Evolutionary conservation across 2,888 invertebrate species (phyloP).

Genomic region (Drosophila rellima): DNA sequence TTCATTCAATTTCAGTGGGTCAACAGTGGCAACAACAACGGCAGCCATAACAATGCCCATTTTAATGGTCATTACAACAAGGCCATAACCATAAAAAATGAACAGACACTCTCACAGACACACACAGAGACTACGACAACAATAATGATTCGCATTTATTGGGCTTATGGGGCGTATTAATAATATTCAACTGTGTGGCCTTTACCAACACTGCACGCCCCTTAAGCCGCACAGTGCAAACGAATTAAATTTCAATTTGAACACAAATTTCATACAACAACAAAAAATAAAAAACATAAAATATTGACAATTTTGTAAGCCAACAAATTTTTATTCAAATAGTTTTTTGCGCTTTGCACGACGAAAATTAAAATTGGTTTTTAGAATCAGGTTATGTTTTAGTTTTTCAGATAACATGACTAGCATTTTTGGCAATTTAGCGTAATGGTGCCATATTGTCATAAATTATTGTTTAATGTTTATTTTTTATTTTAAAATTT

Average conservation of each 20-base stretch:
- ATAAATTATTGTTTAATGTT: slow-evolving; percentile 9
- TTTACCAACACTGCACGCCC: slow-evolving; percentile 29
- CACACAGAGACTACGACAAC: slow-evolving; percentile 32
- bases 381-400: slow-evolving; percentile 14
- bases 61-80: slow-evolving; percentile 77
- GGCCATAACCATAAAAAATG: slow-evolving; percentile 74
- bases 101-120: slow-evolving; percentile 36
- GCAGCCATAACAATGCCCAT: slow-evolving; percentile 74
- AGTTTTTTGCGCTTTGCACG: slow-evolving; percentile 11
- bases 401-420: slow-evolving; percentile 5
- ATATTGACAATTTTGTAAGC: not conserved
- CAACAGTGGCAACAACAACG: slow-evolving; percentile 26
- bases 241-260: slow-evolving; percentile 75
- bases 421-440: slow-evolving; percentile 21
- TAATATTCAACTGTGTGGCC: slow-evolving; percentile 62
- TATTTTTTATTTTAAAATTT: slow-evolving; percentile 7
- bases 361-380: not conserved
- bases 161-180: slow-evolving; percentile 78
- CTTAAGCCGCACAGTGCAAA: slow-evolving; percentile 55
- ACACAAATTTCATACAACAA: slow-evolving; percentile 4
- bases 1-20: slow-evolving; percentile 49
- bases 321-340: slow-evolving; percentile 5
- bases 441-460: slow-evolving; percentile 16
- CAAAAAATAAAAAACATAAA: slow-evolving; percentile 1
- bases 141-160: slow-evolving; percentile 68